A percentile compares a stretch with the other conserved stretches of the same genome.
Conservation (phyloP, 2,113 vertebrate genomes). For the Lycocorax pyrrhopterus region DNA sequence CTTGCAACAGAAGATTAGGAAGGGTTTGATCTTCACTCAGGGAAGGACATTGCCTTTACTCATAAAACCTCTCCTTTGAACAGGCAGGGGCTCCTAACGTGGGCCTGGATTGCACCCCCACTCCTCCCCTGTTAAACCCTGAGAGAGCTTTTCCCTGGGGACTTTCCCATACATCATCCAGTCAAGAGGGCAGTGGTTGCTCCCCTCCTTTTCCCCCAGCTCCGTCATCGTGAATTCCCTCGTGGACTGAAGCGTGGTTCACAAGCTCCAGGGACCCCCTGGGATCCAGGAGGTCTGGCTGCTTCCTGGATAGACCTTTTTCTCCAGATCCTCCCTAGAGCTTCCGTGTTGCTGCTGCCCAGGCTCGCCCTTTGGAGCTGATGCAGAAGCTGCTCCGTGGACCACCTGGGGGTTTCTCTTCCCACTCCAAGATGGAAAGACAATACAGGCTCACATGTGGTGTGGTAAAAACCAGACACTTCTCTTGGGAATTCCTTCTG, state of each 20-base stretch:
- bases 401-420: not conserved
- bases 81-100: not conserved
- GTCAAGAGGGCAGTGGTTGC: not conserved
- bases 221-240: not conserved
- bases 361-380: not conserved
- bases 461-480: not conserved
- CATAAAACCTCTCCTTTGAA: constrained; percentile 8
- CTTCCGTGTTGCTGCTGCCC: not conserved
- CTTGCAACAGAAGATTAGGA: not conserved
- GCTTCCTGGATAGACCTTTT: not conserved
- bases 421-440: not conserved
- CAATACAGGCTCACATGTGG: not conserved
- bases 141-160: not conserved
- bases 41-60: not conserved
- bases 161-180: not conserved
- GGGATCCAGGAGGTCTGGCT: not conserved
- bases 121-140: not conserved
- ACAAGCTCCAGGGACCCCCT: not conserved
- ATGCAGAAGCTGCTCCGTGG: not conserved
- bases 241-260: not conserved
- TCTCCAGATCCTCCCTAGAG: not conserved
- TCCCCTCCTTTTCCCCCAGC: not conserved
- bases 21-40: constrained; percentile 21
- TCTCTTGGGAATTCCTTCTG: not conserved
- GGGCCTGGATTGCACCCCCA: not conserved